Conservation (phyloP, 2,113 vertebrate species). For the Budorcas taxicolor region DNA sequence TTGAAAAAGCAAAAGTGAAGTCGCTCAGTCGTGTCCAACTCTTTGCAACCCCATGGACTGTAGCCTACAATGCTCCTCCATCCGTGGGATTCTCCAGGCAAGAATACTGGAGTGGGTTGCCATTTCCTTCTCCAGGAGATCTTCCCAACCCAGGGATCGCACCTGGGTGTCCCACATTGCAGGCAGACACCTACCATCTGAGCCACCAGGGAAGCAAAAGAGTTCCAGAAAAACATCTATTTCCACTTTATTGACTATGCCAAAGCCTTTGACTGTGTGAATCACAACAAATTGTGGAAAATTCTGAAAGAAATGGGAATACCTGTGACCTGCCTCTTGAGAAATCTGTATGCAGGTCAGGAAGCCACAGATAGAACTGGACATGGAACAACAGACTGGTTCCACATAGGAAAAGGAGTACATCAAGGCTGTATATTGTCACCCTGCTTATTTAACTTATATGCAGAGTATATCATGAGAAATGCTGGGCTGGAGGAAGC, state of each 20-base stretch:
- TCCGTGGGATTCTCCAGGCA: too few species aligned
- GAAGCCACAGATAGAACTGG: neutral
- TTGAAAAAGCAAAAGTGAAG: neutral
- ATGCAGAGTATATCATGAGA: neutral
- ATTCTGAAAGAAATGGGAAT: neutral
- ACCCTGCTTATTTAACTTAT: neutral
- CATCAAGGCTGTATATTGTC: neutral
- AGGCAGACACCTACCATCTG: too few species aligned
- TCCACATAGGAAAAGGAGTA: neutral
- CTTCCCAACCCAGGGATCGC: too few species aligned
- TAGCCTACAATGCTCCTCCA: too few species aligned
- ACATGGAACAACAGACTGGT: neutral
- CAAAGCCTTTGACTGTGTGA: neutral
- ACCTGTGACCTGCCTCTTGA: neutral
- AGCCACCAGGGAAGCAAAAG: neutral
- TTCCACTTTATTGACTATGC: neutral
- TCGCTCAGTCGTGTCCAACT: accelerated
- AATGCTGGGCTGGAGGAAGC: neutral
- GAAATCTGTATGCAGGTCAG: neutral
- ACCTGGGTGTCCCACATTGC: too few species aligned
- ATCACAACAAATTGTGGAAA: neutral
- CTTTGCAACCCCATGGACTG: too few species aligned
- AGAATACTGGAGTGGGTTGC: too few species aligned
- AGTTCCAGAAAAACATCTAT: neutral
- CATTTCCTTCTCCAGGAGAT: too few species aligned